phyloP scores from a whole-genome alignment of 1,140 invertebrate genomes.

The Panagrolaimus sp. region DNA sequence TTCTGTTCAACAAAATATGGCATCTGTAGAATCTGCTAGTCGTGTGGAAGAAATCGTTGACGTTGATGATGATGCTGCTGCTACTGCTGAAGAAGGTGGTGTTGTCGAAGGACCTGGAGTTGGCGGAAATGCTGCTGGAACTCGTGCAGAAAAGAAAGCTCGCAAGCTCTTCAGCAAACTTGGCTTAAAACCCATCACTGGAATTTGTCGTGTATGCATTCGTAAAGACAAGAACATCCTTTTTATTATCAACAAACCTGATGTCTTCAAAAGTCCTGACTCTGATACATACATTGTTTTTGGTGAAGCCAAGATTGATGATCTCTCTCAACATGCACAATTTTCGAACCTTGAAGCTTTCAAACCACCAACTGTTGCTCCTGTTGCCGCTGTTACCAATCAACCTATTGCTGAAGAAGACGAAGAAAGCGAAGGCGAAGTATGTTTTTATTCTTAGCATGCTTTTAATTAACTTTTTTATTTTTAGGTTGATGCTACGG shows the following conservation, averaged over 20 bases:
- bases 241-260: constrained; percentile 97
- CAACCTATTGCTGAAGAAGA: constrained; percentile 43
- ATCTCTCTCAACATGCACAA: constrained; percentile 95
- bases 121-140: constrained; percentile 78
- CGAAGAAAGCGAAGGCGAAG: constrained; percentile 53
- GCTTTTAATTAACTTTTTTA: constrained; percentile 28
- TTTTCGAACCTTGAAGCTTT: constrained; percentile 97
- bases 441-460: background rate
- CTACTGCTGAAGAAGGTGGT: too few species aligned
- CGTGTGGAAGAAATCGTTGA: too few species aligned
- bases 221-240: constrained; percentile 98
- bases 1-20: too few species aligned
- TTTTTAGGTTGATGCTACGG: constrained; percentile 76
- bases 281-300: constrained; percentile 99
- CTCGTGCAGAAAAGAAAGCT: constrained; percentile 95
- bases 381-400: constrained; percentile 30
- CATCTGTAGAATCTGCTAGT: too few species aligned
- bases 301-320: constrained; percentile 99
- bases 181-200: constrained; percentile 86
- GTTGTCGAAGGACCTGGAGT: too few species aligned
- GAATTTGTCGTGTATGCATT: constrained; percentile 92
- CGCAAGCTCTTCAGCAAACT: constrained; percentile 98
- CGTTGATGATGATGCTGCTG: too few species aligned
- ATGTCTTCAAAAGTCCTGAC: constrained; percentile 98
- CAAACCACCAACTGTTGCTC: constrained; percentile 69